Percentiles rank a stretch among this genome's conserved stretches.
phyloP scores from a whole-genome alignment of 2,888 invertebrate species.

The Stegophylla sp. region DNA sequence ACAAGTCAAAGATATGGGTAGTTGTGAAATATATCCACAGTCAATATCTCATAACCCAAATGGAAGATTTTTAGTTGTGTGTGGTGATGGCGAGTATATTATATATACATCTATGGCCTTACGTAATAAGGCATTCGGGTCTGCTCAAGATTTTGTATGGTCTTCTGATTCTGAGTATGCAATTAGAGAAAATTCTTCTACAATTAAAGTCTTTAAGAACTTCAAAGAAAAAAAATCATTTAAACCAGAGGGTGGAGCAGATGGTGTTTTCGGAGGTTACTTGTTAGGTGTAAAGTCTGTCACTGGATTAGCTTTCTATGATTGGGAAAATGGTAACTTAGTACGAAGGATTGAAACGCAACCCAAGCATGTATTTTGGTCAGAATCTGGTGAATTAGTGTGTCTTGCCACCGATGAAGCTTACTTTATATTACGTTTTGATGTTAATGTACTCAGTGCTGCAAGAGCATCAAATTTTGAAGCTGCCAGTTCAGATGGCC shows the following conservation, averaged over 20 bases:
- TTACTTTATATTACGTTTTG: slow-evolving; percentile 91
- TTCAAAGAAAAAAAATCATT: slow-evolving; percentile 97
- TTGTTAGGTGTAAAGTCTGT: slow-evolving; percentile 90
- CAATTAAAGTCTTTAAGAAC: slow-evolving; percentile 94
- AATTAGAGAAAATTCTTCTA: slow-evolving; percentile 85
- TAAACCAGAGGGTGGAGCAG: slow-evolving; percentile 95
- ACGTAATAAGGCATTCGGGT: slow-evolving; percentile 97
- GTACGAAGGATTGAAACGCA: slow-evolving; percentile 96
- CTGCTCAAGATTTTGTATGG: slow-evolving; percentile 99
- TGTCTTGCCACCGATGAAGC: slow-evolving; percentile 94
- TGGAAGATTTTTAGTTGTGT: slow-evolving; percentile 91
- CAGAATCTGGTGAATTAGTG: slow-evolving; percentile 91
- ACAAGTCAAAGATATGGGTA: slow-evolving; percentile 97
- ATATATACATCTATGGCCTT: slow-evolving; percentile 99
- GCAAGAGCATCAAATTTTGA: slow-evolving; percentile 74
- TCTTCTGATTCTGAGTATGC: slow-evolving; percentile 93
- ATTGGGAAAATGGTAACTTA: slow-evolving; percentile 93
- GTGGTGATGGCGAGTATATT: slow-evolving; percentile 99
- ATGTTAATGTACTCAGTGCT: slow-evolving; percentile 78
- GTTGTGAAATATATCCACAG: slow-evolving; percentile 99
- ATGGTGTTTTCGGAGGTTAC: slow-evolving; percentile 91
- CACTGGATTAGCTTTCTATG: slow-evolving; percentile 92
- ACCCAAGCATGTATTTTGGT: slow-evolving; percentile 93
- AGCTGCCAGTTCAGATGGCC: slow-evolving; percentile 74
- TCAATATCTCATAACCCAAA: slow-evolving; percentile 98